Evolutionary conservation across 2,797 vertebrate genomes (phyloP), one percentile per base, ranked within the genome.

Genomic region (Streptopelia turtur): DNA sequence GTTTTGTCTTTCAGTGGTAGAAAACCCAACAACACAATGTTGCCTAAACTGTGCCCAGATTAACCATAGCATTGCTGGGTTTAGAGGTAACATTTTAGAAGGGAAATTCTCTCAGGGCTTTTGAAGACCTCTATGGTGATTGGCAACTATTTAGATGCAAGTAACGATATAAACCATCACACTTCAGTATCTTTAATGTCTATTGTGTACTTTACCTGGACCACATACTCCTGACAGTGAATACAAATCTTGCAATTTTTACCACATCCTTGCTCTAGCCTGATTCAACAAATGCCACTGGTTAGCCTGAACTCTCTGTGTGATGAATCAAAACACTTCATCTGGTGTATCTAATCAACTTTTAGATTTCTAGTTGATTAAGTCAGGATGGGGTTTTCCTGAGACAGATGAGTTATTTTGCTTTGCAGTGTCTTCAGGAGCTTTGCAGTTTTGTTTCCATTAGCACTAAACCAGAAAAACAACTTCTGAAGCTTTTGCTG

Each of bases 91-190:
- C 7, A 12, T n/a, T 57, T 68, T 27, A 37, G 31, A n/a, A 41
- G 3, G 6, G 17, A 75, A 60, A 53, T 59, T 52, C 18, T 53
- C 15, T 24, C 11, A 27, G 12, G 13, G 0, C 0, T 68, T 84
- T 56, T 68, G 13, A 76, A 77, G 33, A 16, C 5, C 31, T 72
- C 5, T 43, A 53, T 39, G 28, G 13, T 33, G 47, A n/a, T 27
- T 31, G 57, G 1, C 4, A 65, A 10, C 24, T 30, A 25, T 49
- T 84, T 63, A 55, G 22, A 49, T 35, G 7, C 11, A 63, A 82
- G 45, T 20, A 50, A 22, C 9, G 0, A 24, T 24, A 57, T 2
- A 8, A 82, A 27, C 22, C 41, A 30, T 30, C 28, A 21, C 24
- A 33, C 9, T 37, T 77, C 10, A 23, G 5, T 24, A 7, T 59